Base-by-base conservation (phyloP, 2,113 vertebrate genomes). In the Lophius piscatorius region DNA sequence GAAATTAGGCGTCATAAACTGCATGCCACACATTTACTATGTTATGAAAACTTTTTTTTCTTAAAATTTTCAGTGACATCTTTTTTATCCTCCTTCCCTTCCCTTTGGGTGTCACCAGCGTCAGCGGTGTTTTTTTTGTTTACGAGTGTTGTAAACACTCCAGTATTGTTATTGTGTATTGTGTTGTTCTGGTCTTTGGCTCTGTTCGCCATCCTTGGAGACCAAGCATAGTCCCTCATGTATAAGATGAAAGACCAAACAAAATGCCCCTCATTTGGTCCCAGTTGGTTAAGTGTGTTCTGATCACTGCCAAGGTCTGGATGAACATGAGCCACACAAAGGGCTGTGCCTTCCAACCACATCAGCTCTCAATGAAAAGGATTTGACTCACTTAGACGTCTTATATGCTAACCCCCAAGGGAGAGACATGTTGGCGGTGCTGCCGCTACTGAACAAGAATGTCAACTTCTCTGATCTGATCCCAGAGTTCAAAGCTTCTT, bases 221-320 rank as follows among this genome's bases (percentile, higher is more conserved):
- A 89, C 77, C 34, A 22, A 28, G 50, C 29, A 50, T 36, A 82
- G 70, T 84, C 88, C 89, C 86, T 52, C 61, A 87, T 81, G 86
- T 60, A 76, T 73, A 69, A 90, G 86, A 91, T 91, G 74, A 91
- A 92, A 89, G 88, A 84, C 78, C 8, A 82, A 69, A 69, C 60
- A 70, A 82, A 87, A 86, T 79, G 82, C 88, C 85, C 85, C 87
- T 90, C 65, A 36, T 76, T 77, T 81, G 83, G 83, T 91, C 90
- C 88, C 91, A 91, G 88, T 88, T 88, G 90, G 88, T 85, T 90
- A 83, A 88, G 86, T 80, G 87, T 69, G 82, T 87, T 81, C 82
- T 80, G 82, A 88, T 91, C 88, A 87, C 85, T 89, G 87, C 83
- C 86, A 90, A 90, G 89, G 88, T 86, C 87, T 88, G 76, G 64